These are phyloP conservation scores for Melanotaenia boesemani DNA, from an alignment of 2,797 vertebrate species.

Conservation along the genomic window DNA sequence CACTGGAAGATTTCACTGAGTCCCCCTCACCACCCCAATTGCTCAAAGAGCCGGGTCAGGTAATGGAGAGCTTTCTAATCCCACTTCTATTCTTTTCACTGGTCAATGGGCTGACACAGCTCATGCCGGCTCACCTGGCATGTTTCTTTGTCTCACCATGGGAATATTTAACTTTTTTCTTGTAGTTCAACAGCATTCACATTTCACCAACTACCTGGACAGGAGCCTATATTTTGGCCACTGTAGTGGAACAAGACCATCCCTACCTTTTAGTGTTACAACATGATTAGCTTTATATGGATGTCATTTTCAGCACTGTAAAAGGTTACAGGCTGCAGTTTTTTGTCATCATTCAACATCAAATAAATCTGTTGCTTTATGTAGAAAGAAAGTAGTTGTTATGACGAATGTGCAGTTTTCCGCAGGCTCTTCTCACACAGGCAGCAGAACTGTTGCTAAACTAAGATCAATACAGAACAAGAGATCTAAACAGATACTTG, in stretches of 20 bases:
- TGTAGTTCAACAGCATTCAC: constrained; percentile 19
- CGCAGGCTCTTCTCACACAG: constrained; percentile 40
- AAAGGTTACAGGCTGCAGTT: constrained; percentile 29
- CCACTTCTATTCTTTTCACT: constrained; percentile 37
- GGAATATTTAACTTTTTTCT: constrained; percentile 29
- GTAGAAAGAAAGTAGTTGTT: constrained; percentile 38
- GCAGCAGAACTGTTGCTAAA: constrained; percentile 62
- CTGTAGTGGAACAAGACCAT: constrained; percentile 29
- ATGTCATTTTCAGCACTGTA: constrained; percentile 34
- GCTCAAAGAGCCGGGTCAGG: constrained; percentile 29
- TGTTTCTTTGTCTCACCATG: constrained; percentile 15
- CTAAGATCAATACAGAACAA: constrained; percentile 75
- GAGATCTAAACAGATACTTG: constrained; percentile 67
- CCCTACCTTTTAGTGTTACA: constrained; percentile 13
- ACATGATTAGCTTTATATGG: constrained; percentile 19
- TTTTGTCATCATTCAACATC: constrained; percentile 44
- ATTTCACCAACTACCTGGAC: constrained; percentile 2
- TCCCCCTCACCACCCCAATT: neutral
- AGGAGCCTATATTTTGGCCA: constrained; percentile 1
- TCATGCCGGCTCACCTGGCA: constrained; percentile 30
- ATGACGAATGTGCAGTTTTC: constrained; percentile 64
- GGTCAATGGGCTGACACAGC: constrained; percentile 43
- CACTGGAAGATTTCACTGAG: constrained; percentile 52
- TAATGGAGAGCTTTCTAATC: constrained; percentile 51
- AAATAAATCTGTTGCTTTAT: constrained; percentile 26